Conservation (phyloP, 2,797 vertebrate species). For the Aratinga solstitialis region DNA sequence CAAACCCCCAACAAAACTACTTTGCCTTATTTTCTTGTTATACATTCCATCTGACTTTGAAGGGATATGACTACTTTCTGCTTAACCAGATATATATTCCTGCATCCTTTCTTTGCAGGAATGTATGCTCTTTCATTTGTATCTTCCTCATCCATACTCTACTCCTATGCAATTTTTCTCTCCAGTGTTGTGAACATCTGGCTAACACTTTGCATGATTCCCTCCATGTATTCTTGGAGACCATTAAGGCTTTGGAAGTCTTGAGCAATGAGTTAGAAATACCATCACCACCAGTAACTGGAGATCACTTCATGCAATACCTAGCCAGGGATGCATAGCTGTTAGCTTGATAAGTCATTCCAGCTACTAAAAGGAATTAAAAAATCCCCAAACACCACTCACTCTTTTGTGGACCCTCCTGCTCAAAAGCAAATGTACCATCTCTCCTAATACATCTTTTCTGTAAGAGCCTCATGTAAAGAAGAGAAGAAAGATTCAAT, state of each 20-base stretch:
- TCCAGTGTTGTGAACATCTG: neutral
- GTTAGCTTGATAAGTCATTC: neutral
- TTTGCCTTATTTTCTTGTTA: neutral
- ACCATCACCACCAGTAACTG: neutral
- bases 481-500: neutral
- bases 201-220: neutral
- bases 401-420: neutral
- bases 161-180: neutral
- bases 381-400: neutral
- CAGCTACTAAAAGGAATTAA: neutral
- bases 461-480: neutral
- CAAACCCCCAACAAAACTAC: neutral
- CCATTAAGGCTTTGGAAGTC: neutral
- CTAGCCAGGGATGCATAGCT: neutral
- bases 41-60: neutral
- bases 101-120: neutral
- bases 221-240: neutral
- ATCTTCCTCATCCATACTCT: neutral
- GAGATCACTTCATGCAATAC: neutral
- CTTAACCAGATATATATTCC: neutral
- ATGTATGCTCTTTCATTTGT: neutral
- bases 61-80: neutral
- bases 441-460: neutral
- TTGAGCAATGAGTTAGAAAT: neutral
- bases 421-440: accelerated